phyloP scores from a whole-genome alignment of 2,797 vertebrate species.

The Rhinatrema bivittatum region DNA sequence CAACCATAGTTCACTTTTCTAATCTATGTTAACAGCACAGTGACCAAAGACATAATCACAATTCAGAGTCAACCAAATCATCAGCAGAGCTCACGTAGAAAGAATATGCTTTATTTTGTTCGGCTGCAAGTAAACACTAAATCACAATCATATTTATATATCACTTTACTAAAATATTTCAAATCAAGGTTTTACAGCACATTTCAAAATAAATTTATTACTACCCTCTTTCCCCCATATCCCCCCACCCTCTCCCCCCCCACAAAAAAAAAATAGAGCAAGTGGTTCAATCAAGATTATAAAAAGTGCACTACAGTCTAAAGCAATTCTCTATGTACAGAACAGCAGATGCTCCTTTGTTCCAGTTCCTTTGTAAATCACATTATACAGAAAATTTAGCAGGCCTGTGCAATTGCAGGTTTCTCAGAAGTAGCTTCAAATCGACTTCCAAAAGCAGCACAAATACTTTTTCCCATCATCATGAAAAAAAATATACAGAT shows the following conservation, averaged over 20 bases:
- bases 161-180: slow-evolving; percentile 69
- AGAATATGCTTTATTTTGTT: slow-evolving; percentile 68
- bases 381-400: slow-evolving; percentile 41
- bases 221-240: slow-evolving; percentile 42
- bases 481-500: slow-evolving; percentile 71
- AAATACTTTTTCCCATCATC: slow-evolving; percentile 53
- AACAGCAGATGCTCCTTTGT: slow-evolving; percentile 38
- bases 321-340: slow-evolving; percentile 54
- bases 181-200: slow-evolving; percentile 62
- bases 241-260: slow-evolving; percentile 8
- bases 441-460: slow-evolving; percentile 64
- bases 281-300: slow-evolving; percentile 57
- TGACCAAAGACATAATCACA: too few relatives aligned
- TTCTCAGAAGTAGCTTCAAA: slow-evolving; percentile 54
- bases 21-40: too few relatives aligned
- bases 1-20: too few relatives aligned
- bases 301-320: slow-evolving; percentile 61
- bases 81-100: slow-evolving; percentile 40
- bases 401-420: slow-evolving; percentile 47
- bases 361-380: slow-evolving; percentile 47
- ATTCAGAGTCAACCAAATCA: too few relatives aligned
- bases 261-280: slow-evolving; percentile 39
- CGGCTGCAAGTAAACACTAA: slow-evolving; percentile 72
- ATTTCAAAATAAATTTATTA: slow-evolving; percentile 60
- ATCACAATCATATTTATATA: slow-evolving; percentile 51